These are phyloP conservation scores for Napeogenes sylphis DNA, from an alignment of 2,888 invertebrate genomes.

Conservation along the genomic window DNA sequence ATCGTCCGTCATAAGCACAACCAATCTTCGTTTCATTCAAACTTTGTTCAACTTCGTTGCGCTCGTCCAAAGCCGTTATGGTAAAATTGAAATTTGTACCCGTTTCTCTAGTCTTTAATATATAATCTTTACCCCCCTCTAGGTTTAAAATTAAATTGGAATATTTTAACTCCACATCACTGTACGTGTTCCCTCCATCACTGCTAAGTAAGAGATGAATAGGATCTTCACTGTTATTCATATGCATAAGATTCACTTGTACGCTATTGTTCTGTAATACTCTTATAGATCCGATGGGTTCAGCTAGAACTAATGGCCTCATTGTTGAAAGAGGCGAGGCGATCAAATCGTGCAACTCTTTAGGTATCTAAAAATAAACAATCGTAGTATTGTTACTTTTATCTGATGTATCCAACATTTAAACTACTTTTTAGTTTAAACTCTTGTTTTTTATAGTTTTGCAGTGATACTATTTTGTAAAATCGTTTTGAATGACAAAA, in stretches of 20 bases:
- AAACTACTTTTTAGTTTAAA: neutral
- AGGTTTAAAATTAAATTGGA: conserved; percentile 64
- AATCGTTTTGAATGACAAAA: too few species aligned
- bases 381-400: conserved; percentile 9
- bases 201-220: conserved; percentile 63
- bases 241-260: conserved; percentile 64
- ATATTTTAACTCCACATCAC: conserved; percentile 60
- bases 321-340: conserved; percentile 35
- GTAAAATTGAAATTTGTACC: conserved; percentile 71
- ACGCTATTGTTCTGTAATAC: conserved; percentile 70
- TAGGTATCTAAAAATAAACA: conserved; percentile 33
- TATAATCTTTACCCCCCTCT: conserved; percentile 65
- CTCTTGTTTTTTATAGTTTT: too few species aligned
- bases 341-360: conserved; percentile 41
- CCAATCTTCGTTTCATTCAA: conserved; percentile 48
- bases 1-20: conserved; percentile 58
- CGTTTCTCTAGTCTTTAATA: conserved; percentile 69
- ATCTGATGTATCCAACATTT: neutral
- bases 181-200: conserved; percentile 60
- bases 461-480: too few species aligned
- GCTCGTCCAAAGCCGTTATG: conserved; percentile 50
- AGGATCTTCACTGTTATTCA: conserved; percentile 58
- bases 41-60: conserved; percentile 42
- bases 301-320: conserved; percentile 52
- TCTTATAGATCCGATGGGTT: conserved; percentile 69